phyloP scores from a whole-genome alignment of 2,888 invertebrate species.

The Neoascia interrupta region DNA sequence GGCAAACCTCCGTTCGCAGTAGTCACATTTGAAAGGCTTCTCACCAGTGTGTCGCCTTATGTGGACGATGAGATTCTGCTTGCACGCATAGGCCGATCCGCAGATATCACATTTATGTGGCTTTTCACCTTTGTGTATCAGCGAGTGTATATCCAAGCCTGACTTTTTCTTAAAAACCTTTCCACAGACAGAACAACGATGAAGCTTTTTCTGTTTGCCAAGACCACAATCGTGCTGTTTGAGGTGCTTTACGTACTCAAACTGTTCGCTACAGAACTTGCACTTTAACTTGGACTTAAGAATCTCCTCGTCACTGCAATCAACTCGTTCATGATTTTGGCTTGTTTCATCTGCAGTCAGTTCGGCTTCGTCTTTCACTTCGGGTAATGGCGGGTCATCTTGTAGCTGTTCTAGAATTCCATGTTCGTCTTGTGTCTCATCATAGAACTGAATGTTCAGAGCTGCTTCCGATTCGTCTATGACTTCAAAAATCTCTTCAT shows the following conservation, averaged over 20 bases:
- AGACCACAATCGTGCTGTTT: constrained; percentile 44
- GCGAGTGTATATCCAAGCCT: constrained; percentile 52
- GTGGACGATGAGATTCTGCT: constrained; percentile 64
- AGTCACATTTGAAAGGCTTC: constrained; percentile 63
- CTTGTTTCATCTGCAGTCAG: neutral
- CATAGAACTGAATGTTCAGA: constrained; percentile 7
- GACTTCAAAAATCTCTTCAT: neutral
- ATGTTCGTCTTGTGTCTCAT: neutral
- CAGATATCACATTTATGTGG: constrained; percentile 66
- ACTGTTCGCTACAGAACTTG: constrained; percentile 53
- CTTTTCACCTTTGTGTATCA: constrained; percentile 59
- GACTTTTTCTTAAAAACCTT: constrained; percentile 66
- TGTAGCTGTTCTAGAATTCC: too few species aligned
- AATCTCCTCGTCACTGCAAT: constrained; percentile 43
- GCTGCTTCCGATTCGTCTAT: neutral
- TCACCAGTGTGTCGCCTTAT: constrained; percentile 62
- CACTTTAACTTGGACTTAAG: constrained; percentile 40
- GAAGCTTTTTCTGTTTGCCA: constrained; percentile 19
- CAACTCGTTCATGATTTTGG: neutral
- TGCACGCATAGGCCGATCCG: constrained; percentile 54
- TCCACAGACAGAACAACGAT: constrained; percentile 50
- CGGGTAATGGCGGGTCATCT: neutral
- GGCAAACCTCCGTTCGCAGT: constrained; percentile 60
- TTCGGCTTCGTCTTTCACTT: neutral
- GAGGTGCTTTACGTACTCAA: constrained; percentile 42